Evolutionary conservation across 2,888 invertebrate species (phyloP).

Genomic region (Lasioglossum marginatum): DNA sequence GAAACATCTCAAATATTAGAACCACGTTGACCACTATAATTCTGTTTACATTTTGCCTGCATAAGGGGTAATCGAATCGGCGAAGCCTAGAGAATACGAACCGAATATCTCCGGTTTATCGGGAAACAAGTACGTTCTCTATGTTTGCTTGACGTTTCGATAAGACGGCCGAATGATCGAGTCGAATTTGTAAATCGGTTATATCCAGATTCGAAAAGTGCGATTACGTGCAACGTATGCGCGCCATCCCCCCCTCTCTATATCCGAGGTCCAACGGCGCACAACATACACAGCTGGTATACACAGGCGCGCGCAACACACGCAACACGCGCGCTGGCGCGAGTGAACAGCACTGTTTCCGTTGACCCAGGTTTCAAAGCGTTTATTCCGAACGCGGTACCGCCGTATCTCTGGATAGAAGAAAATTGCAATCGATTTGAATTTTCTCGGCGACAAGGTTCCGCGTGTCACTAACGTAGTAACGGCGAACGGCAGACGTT

Average conservation of each 20-base stretch:
- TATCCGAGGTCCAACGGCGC: background rate
- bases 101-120: background rate
- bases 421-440: background rate
- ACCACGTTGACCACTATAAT: background rate
- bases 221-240: background rate
- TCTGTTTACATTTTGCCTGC: background rate
- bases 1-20: background rate
- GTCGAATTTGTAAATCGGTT: background rate
- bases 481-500: background rate
- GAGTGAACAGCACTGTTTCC: background rate
- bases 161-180: background rate
- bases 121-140: background rate
- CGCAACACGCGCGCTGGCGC: background rate
- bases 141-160: background rate
- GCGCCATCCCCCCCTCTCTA: background rate
- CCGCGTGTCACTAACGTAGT: background rate
- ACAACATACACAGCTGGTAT: background rate
- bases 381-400: background rate
- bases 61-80: background rate
- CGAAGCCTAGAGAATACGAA: background rate
- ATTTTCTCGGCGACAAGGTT: slow-evolving; percentile 1
- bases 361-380: background rate
- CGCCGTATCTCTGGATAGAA: background rate
- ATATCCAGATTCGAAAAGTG: background rate
- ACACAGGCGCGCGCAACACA: background rate